Evolutionary conservation across 2,113 vertebrate genomes (phyloP).

Genomic region (Pionites leucogaster): DNA sequence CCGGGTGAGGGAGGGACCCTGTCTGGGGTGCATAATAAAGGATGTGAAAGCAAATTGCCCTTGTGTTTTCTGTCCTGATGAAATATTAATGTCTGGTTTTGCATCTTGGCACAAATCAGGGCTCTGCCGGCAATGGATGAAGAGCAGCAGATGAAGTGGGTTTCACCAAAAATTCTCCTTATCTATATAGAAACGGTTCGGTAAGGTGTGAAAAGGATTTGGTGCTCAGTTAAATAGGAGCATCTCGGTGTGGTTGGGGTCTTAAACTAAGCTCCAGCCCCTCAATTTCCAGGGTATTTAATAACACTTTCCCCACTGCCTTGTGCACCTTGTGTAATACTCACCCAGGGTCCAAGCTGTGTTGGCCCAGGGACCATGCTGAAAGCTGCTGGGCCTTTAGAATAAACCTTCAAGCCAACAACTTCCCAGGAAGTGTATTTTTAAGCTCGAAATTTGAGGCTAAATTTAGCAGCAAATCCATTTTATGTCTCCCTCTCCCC

Average conservation of each 20-base stretch:
- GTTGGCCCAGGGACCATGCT: fast-evolving
- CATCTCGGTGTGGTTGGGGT: fast-evolving
- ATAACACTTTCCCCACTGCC: neutral
- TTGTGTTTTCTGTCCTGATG: neutral
- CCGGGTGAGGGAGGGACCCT: neutral
- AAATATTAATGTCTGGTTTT: no score
- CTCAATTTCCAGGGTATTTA: fast-evolving
- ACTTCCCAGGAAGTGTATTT: neutral
- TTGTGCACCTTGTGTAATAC: neutral
- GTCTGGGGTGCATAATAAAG: fast-evolving
- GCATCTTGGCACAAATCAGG: fast-evolving
- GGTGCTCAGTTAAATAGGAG: neutral
- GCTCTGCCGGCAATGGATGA: no score
- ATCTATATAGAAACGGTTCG: neutral
- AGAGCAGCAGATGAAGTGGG: fast-evolving
- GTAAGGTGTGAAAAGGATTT: neutral
- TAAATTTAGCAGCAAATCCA: neutral
- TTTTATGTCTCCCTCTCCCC: neutral
- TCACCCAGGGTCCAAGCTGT: fast-evolving
- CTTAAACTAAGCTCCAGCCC: neutral
- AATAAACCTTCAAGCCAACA: neutral
- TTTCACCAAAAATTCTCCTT: neutral
- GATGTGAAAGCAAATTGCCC: neutral
- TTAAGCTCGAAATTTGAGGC: neutral
- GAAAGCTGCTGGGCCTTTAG: no score